phyloP scores from a whole-genome alignment of 2,888 invertebrate genomes.

The Eristalinus sepulchralis region DNA sequence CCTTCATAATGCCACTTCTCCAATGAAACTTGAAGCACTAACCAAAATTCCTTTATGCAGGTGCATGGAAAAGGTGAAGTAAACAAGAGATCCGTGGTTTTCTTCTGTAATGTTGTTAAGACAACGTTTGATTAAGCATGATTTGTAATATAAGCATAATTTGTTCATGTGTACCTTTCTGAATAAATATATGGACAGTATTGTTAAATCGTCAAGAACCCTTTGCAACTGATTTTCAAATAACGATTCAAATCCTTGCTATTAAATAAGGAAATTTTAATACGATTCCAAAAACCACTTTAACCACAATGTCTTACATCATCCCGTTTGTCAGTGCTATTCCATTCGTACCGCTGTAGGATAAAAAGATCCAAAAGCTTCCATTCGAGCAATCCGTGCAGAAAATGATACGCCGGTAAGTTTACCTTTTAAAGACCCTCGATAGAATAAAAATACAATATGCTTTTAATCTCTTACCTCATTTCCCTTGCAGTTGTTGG shows the following conservation, averaged over 20 bases:
- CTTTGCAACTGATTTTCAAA: conserved; percentile 73
- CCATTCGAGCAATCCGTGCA: conserved; percentile 80
- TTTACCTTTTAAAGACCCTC: conserved; percentile 62
- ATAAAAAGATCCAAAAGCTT: conserved; percentile 77
- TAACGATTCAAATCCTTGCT: not conserved
- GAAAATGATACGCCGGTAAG: conserved; percentile 78
- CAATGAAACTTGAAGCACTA: conserved; percentile 81
- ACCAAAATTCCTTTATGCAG: conserved; percentile 84
- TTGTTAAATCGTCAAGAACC: conserved; percentile 74
- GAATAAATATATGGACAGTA: conserved; percentile 75
- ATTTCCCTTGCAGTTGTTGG: conserved; percentile 77
- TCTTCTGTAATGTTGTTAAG: conserved; percentile 75
- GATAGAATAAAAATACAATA: not conserved
- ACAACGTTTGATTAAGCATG: conserved; percentile 1
- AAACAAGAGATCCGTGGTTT: conserved; percentile 80
- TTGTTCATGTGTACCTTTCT: conserved; percentile 72
- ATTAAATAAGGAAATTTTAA: not conserved
- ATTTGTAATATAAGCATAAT: not conserved
- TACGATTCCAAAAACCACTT: not conserved
- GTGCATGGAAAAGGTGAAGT: conserved; percentile 83
- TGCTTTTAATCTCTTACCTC: conserved; percentile 72
- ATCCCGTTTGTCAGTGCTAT: not conserved
- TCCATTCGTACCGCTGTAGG: conserved; percentile 72
- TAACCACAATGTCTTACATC: not conserved
- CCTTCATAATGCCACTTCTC: conserved; percentile 75